Evolutionary conservation across 2,888 invertebrate genomes (phyloP), one percentile per base, ranked within the genome.

Genomic region (Bombylius discolor): DNA sequence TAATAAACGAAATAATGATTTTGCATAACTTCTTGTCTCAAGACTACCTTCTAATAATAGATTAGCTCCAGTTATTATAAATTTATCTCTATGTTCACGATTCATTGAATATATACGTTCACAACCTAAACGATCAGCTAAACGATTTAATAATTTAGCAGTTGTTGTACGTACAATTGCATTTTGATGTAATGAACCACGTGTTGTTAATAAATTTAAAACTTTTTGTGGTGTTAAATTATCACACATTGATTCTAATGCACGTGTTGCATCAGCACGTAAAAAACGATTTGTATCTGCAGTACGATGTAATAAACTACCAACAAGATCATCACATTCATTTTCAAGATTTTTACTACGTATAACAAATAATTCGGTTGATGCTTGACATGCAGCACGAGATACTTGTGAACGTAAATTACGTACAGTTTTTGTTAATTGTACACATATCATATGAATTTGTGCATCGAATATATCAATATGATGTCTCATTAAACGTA

Each of bases 201-300:
- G 82, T 44, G 79, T 74, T 7, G 83, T 78, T 54, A 91, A 71
- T 11, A 87, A 81, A 34, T 78, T 75, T 4, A 85, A 79, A 1
- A 85, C 81, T 62, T 85, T 83, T 7, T 79, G 75, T 7, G 86
- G 81, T 36, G 84, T 82, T 23, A 90, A 79, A 58, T 85, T 80
- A 56, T 89, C 84, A 57, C 91, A 84, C 81, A 98, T 85, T 13
- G 82, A 79, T 64, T 85, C 87, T 47, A 98, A 73, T 1, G 95
- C 89, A 11, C 80, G 78, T 1, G 65, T 66, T 5, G 94, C 90
- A 72, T 97, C 97, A 44, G 88, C 88, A 32, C 95, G 80, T 52
- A 98, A 80, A 70, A 98, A 96, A 64, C 87, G 85, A 74, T 95
- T 96, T 8, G 93, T 95, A 68, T 98, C 97, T 0, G 94, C 93